Evolutionary conservation across 2,888 invertebrate species (phyloP), one percentile per base, ranked within the genome.

Genomic region (Desoria tigrina): DNA sequence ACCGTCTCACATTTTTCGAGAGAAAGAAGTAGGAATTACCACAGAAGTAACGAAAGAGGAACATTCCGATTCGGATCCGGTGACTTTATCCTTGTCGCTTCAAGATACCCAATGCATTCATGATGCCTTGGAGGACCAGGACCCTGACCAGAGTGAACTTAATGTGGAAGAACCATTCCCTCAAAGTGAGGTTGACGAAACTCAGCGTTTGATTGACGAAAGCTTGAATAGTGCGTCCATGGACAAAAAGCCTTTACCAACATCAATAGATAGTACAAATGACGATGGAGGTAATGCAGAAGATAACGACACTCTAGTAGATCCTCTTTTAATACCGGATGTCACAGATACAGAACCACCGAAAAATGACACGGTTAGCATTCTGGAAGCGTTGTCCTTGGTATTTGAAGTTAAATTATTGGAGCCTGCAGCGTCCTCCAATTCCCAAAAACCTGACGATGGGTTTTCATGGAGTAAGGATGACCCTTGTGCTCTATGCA

Each of bases 401-500:
- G 21, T 65, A 4, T 65, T 55, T 37, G 60, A 58, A 24, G 53
- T 42, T 26, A 59, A n/a, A n/a, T n/a, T 60, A 1, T 21, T 65
- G 54, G 58, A 39, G 1, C n/a, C 24, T 7, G 18, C 60, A 37
- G 21, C 14, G 4, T 16, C 14, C 6, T 23, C 42, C 24, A 42
- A 23, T 51, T 51, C 51, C 6, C n/a, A 45, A n/a, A 45, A 45
- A 6, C 4, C 4, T 45, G 45, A 45, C 6, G 45, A 28, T 6
- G 21, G 28, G 7, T 27, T 49, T 42, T 18, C 24, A 1, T 65
- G 58, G 59, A 45, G 23, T n/a, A 55, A 60, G 24, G 49, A 45
- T 7, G 65, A 65, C 14, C 23, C 32, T 14, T 65, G 65, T 42
- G 27, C 23, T n/a, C 51, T 66, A 11, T 66, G 65, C n/a, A 24